Evolutionary conservation across 2,113 vertebrate species (phyloP), one percentile per base, ranked within the genome.

Genomic region (Sander lucioperca): DNA sequence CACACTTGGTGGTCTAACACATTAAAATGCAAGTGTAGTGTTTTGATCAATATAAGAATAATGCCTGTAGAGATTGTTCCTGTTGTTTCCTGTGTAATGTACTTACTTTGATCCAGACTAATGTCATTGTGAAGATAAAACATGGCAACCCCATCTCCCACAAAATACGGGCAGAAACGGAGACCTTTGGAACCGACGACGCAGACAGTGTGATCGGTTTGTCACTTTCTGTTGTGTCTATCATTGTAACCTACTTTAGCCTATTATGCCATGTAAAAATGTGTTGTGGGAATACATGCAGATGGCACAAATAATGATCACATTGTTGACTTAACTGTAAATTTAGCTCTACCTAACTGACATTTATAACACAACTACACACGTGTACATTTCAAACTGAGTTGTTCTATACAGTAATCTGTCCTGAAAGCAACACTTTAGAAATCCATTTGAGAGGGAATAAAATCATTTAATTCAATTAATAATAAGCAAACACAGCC

Each of bases 11-110:
- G 50, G 43, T 70, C 63, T 11, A 39, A 27, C n/a, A 15, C 80
- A 80, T 86, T 83, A 19, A 80, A 65, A 89, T 88, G 75, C 76
- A 73, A 68, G 50, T 51, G 73, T 16, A 58, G 77, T 66, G 61
- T 65, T 65, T 25, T 8, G 72, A 88, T 88, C 83, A 74, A 83
- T 83, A 62, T 36, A 15, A 43, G 76, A 64, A 73, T 72, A 77
- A 85, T 65, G 72, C 57, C 30, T 43, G 30, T 25, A 11, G 8
- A 43, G 39, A 43, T 43, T 43, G 39, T 43, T 43, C 39, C 10
- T 11, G 39, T 43, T 11, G 39, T 43, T 43, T 43, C 2, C 10
- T n/a, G n/a, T n/a, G 39, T 2, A 43, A 43, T 11, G 39, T 3
- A 43, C 39, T 43, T 11, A 10, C 39, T 43, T 43, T 43, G 39